Conservation (phyloP, 2,888 invertebrate genomes). For the Beris morrisii region DNA sequence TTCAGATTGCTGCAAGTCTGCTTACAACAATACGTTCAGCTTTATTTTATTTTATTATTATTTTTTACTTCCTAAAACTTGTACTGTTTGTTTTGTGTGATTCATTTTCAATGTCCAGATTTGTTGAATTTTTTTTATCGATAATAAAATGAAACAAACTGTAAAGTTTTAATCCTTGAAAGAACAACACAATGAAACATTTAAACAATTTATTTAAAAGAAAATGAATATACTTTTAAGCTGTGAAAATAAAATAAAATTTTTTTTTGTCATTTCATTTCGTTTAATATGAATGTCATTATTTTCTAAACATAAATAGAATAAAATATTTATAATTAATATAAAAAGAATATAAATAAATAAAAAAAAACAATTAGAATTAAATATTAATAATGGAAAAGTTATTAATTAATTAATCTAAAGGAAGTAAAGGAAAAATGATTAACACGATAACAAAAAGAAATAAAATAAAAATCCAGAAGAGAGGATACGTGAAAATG, state of each 20-base stretch:
- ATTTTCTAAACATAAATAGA: too few species aligned
- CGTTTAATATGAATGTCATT: slow-evolving; percentile 15
- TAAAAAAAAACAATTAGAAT: slow-evolving; percentile 1
- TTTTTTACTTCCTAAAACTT: not conserved
- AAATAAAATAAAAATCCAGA: slow-evolving; percentile 5
- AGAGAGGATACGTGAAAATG: too few species aligned
- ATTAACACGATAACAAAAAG: slow-evolving; percentile 6
- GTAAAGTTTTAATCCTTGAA: not conserved
- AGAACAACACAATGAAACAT: not conserved
- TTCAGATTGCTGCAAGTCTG: too few species aligned
- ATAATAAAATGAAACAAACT: slow-evolving; percentile 3
- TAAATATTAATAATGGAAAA: slow-evolving; percentile 3
- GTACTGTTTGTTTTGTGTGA: not conserved
- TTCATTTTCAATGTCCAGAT: slow-evolving; percentile 22
- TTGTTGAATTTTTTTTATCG: not conserved
- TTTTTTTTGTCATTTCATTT: slow-evolving; percentile 23
- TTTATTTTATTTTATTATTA: too few species aligned
- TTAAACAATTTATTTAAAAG: slow-evolving; percentile 7
- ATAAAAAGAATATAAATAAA: slow-evolving; percentile 17
- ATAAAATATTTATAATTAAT: slow-evolving; percentile 28
- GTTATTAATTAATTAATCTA: slow-evolving; percentile 21
- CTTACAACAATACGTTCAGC: too few species aligned
- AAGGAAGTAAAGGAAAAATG: not conserved
- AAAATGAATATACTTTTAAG: slow-evolving; percentile 31
- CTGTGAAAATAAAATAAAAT: slow-evolving; percentile 27